phyloP scores from a whole-genome alignment of 2,113 vertebrate genomes.

The Cynopterus brachyotis region DNA sequence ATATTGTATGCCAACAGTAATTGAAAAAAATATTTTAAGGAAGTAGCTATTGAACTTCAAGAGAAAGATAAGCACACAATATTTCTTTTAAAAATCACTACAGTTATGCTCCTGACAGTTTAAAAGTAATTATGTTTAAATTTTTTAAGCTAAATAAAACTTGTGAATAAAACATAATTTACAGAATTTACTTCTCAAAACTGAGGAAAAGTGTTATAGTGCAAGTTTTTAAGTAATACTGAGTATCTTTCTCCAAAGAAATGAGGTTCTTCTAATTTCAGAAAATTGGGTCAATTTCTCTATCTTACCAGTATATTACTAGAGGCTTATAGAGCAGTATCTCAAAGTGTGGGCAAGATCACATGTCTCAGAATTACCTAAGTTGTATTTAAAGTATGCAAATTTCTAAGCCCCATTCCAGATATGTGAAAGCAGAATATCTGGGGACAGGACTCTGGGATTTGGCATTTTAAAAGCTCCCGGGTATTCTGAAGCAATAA shows the following conservation, averaged over 20 bases:
- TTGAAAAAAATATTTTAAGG: too few species aligned
- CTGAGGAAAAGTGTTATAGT: constrained; percentile 39
- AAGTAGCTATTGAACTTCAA: too few species aligned
- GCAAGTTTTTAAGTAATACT: constrained; percentile 47
- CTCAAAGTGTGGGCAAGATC: constrained; percentile 2
- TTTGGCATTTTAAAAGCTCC: constrained; percentile 27
- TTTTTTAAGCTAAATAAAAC: constrained; percentile 64
- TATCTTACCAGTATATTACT: background rate
- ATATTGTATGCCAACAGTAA: too few species aligned
- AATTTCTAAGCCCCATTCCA: background rate
- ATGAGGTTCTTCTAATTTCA: constrained; percentile 42
- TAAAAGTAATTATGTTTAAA: constrained; percentile 56
- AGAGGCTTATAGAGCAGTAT: background rate
- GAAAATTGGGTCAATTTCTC: constrained; percentile 41
- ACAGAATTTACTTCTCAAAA: constrained; percentile 46
- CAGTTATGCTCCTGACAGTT: constrained; percentile 23
- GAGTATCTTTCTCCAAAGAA: constrained; percentile 43
- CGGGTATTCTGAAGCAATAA: constrained; percentile 1
- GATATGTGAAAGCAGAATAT: background rate
- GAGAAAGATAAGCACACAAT: too few species aligned
- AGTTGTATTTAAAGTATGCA: background rate
- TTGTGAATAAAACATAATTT: constrained; percentile 62
- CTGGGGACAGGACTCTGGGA: background rate
- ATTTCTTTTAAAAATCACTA: background rate
- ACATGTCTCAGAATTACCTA: background rate